A percentile compares a stretch with the other conserved stretches of the same genome.
These are phyloP conservation scores for Neoitamus cyanurus DNA, from an alignment of 2,888 invertebrate species.

Conservation along the genomic window DNA sequence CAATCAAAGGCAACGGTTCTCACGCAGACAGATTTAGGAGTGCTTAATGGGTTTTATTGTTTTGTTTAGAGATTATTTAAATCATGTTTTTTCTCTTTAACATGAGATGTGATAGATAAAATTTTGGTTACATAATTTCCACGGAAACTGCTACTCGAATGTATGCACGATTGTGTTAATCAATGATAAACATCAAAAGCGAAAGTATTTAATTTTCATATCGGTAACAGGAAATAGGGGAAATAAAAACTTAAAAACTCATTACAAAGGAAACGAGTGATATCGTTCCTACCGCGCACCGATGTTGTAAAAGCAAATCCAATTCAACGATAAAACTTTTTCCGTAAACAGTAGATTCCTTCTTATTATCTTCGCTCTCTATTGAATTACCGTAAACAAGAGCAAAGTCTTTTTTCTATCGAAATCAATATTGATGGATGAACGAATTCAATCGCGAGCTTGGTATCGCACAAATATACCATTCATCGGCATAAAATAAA, in stretches of 20 bases:
- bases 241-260: not conserved
- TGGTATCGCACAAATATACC: too few species aligned
- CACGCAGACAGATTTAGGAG: not conserved
- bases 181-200: not conserved
- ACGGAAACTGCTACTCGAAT: not conserved
- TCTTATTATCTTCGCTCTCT: too few species aligned
- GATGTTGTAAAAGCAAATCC: too few species aligned
- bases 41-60: not conserved
- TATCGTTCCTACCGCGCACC: not conserved
- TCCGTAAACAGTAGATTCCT: not conserved
- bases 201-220: not conserved
- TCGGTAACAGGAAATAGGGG: not conserved
- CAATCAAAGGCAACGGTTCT: not conserved
- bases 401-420: too few species aligned
- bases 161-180: not conserved
- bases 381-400: too few species aligned
- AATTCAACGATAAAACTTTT: not conserved
- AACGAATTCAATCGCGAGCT: too few species aligned
- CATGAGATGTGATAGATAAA: not conserved
- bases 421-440: too few species aligned
- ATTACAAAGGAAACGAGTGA: not conserved
- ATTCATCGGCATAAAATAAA: too few species aligned
- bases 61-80: not conserved
- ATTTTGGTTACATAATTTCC: not conserved
- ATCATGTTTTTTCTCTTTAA: not conserved